A percentile compares a stretch with the other conserved stretches of the same genome.
These are phyloP conservation scores for Scatophagus argus DNA, from an alignment of 2,113 vertebrate genomes.

Conservation along the genomic window DNA sequence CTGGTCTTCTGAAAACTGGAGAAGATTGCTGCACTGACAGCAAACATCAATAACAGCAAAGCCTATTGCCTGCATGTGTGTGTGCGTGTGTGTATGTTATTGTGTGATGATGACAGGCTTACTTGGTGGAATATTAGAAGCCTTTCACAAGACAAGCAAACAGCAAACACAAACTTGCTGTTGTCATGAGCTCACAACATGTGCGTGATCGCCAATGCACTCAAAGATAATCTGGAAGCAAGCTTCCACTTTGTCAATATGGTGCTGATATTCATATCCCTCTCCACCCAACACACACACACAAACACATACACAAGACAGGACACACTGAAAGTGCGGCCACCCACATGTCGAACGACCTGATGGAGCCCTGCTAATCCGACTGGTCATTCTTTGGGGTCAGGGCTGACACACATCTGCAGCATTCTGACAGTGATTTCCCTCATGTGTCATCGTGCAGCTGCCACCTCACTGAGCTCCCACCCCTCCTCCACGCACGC, in stretches of 20 bases:
- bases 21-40: conserved; percentile 17
- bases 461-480: conserved; percentile 49
- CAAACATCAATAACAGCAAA: conserved; percentile 27
- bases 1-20: not conserved
- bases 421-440: conserved; percentile 73
- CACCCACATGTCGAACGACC: conserved; percentile 32
- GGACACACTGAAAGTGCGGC: conserved; percentile 4
- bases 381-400: conserved; percentile 67
- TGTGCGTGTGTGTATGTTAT: not conserved
- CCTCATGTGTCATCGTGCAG: conserved; percentile 63
- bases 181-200: not conserved
- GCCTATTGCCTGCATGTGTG: conserved; percentile 5
- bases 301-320: conserved; percentile 12
- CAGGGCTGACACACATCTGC: conserved; percentile 68
- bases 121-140: not conserved
- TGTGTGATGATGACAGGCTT: conserved; percentile 19
- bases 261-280: conserved; percentile 18
- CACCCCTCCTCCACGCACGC: conserved; percentile 2
- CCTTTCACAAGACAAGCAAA: not conserved
- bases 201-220: conserved; percentile 24
- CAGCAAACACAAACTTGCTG: not conserved
- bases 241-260: conserved; percentile 9
- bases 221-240: conserved; percentile 25
- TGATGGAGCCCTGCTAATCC: conserved; percentile 62
- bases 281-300: not conserved